Conservation (phyloP, 2,888 invertebrate genomes). For the Lithophane ornitopus region DNA sequence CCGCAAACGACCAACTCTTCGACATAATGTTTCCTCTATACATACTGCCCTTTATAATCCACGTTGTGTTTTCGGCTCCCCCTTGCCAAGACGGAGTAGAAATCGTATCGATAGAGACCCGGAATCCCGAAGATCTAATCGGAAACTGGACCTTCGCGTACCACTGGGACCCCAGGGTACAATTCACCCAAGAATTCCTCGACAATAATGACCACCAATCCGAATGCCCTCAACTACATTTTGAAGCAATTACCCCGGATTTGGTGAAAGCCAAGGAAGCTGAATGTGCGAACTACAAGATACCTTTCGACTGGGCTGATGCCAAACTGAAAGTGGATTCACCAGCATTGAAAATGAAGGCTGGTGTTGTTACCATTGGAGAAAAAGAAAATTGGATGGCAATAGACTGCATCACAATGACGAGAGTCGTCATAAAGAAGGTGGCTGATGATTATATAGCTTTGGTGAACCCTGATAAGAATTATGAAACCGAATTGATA, state of each 20-base stretch:
- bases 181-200: slow-evolving; percentile 9
- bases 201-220: background rate
- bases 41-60: slow-evolving; percentile 30
- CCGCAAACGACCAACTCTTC: background rate
- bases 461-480: slow-evolving; percentile 30
- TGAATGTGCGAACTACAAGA: slow-evolving; percentile 28
- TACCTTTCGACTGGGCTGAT: slow-evolving; percentile 56
- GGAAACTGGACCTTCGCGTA: slow-evolving; percentile 48
- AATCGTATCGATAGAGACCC: slow-evolving; percentile 21
- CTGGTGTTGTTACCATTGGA: slow-evolving; percentile 27
- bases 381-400: slow-evolving; percentile 46
- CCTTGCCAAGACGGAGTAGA: slow-evolving; percentile 36
- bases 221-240: slow-evolving; percentile 33
- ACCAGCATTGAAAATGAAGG: slow-evolving; percentile 5
- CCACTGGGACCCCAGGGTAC: slow-evolving; percentile 45
- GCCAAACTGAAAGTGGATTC: slow-evolving; percentile 38
- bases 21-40: slow-evolving; percentile 1
- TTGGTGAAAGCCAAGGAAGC: slow-evolving; percentile 16
- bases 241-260: slow-evolving; percentile 16
- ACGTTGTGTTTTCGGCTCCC: slow-evolving; percentile 14
- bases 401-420: slow-evolving; percentile 20
- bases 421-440: slow-evolving; percentile 24
- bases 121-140: slow-evolving; percentile 31
- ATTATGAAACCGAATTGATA: slow-evolving; percentile 28
- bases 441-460: slow-evolving; percentile 32